Evolutionary conservation across 2,797 vertebrate genomes (phyloP), one percentile per base, ranked within the genome.

Genomic region (Masticophis lateralis): DNA sequence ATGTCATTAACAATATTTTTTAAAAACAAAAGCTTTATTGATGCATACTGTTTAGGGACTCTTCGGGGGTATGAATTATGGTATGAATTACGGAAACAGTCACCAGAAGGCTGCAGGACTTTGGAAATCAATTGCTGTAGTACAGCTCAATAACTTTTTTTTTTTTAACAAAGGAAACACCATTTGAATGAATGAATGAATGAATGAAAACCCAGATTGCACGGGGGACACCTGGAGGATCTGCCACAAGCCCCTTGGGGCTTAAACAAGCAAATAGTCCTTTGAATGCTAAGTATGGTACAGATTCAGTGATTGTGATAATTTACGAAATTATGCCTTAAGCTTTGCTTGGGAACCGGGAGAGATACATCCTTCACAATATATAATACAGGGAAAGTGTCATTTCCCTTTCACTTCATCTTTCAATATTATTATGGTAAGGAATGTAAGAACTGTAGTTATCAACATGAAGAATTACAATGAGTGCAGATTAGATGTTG

Each of bases 1-100:
- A 95, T 89, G 97, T 97, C 96, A 97, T 97, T 97, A 97, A 97
- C n/a, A 97, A 97, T 96, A 96, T 94, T 92, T 88, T 88, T 20
- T 43, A 88, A 88, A 37, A 37, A 12, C 95, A 66, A 96, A 97
- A 28, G 27, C 25, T 89, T 66, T 63, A 25, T 79, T 94, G 90
- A 32, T 51, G 94, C 96, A 0, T 97, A 97, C 96, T 96, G 94
- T 96, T 90, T 95, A 94, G 92, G 88, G 93, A 88, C 92, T 92
- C 93, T 92, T 96, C 94, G 94, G 43, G 55, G 95, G 92, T 95
- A 93, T 92, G n/a, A 94, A 94, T 94, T 94, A 92, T 95, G 92
- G 97, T 97, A 93, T 93, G 90, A 91, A 91, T 92, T 96, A 91
- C 93, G 96, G 92, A 96, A 95, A 92, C 96, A 95, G 93, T 95